Conservation (phyloP, 1,140 invertebrate species). For the Oncopeltus fasciatus region DNA sequence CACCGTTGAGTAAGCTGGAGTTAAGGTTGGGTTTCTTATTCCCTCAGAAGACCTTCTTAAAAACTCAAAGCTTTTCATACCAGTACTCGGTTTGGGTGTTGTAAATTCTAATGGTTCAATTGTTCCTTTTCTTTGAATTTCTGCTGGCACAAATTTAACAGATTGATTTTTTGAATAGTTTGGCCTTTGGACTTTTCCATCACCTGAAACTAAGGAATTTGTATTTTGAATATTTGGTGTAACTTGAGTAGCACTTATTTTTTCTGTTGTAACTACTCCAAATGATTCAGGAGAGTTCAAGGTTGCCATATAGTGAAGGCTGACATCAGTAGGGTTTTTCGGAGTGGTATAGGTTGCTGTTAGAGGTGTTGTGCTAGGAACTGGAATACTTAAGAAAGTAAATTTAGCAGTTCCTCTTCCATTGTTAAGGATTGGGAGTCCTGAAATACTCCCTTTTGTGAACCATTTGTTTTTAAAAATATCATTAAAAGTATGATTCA, state of each 20-base stretch:
- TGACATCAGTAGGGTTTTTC: neutral
- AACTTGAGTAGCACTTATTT: neutral
- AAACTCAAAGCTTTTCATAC: neutral
- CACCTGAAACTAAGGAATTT: neutral
- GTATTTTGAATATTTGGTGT: neutral
- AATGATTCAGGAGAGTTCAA: neutral
- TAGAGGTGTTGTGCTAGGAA: no score
- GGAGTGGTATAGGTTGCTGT: neutral
- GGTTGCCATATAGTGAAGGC: neutral
- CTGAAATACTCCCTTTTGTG: no score
- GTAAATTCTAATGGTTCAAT: neutral
- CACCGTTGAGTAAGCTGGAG: no score
- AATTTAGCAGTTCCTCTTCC: neutral
- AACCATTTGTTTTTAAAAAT: no score
- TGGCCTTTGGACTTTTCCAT: neutral
- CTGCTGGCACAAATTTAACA: neutral
- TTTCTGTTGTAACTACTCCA: neutral
- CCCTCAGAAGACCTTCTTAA: no score
- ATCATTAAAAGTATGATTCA: no score
- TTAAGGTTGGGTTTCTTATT: no score
- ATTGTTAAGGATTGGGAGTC: no score
- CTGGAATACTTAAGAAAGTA: no score
- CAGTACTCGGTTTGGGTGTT: neutral
- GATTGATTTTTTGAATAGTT: neutral
- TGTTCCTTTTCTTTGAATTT: neutral